Evolutionary conservation across 92 coral and sea anemone genomes (phyloP).

Genomic region (Blastomussa wellsi): DNA sequence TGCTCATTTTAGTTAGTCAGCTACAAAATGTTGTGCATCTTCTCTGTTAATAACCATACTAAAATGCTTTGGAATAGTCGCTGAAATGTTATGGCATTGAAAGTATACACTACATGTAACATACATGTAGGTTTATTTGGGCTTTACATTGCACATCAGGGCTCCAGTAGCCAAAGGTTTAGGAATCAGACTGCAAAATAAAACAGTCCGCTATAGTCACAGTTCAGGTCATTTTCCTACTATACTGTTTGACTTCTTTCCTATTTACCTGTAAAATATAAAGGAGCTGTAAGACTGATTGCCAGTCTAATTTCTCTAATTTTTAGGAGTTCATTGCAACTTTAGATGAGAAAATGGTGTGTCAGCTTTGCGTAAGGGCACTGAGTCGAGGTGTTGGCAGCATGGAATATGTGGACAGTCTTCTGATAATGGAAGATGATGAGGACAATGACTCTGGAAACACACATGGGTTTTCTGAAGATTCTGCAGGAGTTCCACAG

Average conservation of each 20-base stretch:
- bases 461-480: not conserved
- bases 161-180: too few species aligned
- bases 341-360: conserved; percentile 13
- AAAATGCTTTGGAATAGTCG: not conserved
- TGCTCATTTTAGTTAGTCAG: conserved; percentile 5
- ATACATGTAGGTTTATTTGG: too few species aligned
- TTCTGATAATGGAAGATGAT: conserved; percentile 33
- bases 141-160: too few species aligned
- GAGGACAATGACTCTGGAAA: not conserved
- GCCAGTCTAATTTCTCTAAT: not conserved
- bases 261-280: not conserved
- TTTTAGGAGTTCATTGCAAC: conserved; percentile 26
- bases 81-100: too few species aligned
- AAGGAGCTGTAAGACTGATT: not conserved
- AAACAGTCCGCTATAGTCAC: too few species aligned
- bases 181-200: too few species aligned
- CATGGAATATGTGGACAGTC: conserved; percentile 34
- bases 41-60: too few species aligned
- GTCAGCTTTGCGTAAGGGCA: conserved; percentile 21
- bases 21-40: not conserved
- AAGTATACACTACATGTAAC: too few species aligned
- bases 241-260: not conserved
- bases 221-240: not conserved
- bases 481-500: not conserved
- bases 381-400: conserved; percentile 36